Evolutionary conservation across 2,113 vertebrate genomes (phyloP).

Genomic region (Cyphomyrus discorhynchus): DNA sequence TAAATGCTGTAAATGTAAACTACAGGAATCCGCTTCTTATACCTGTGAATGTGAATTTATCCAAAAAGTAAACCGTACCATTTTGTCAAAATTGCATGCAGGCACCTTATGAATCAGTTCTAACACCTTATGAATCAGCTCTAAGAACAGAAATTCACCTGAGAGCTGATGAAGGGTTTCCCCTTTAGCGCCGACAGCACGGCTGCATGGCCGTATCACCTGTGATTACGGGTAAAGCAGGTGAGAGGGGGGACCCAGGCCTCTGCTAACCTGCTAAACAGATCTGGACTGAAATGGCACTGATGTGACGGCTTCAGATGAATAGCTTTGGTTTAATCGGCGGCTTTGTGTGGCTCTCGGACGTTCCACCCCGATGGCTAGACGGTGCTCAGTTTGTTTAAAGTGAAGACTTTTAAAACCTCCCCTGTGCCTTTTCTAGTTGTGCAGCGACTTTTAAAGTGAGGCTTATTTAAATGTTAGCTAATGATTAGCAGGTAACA

Average conservation of each 20-base stretch:
- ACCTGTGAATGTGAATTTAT: neutral
- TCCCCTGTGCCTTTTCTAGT: neutral
- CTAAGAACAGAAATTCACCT: neutral
- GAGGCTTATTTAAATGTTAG: neutral
- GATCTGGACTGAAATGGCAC: conserved; percentile 32
- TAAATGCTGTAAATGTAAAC: neutral
- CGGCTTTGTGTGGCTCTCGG: conserved; percentile 36
- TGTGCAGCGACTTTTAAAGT: neutral
- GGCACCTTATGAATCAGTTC: neutral
- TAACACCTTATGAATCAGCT: neutral
- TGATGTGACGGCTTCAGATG: conserved; percentile 34
- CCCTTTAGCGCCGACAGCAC: neutral
- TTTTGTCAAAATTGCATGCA: neutral
- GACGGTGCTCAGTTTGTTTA: neutral
- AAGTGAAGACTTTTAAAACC: neutral
- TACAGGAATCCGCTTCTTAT: neutral
- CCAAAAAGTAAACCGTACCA: neutral
- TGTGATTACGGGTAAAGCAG: neutral
- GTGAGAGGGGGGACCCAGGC: neutral
- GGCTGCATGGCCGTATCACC: neutral
- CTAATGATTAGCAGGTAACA: neutral
- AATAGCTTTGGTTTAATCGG: conserved; percentile 41
- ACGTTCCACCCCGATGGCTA: neutral
- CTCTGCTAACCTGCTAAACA: neutral
- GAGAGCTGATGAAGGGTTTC: neutral